A percentile compares a stretch with the other conserved stretches of the same genome.
Conservation (phyloP, 2,888 invertebrate species). For the Philereme vetulata region DNA sequence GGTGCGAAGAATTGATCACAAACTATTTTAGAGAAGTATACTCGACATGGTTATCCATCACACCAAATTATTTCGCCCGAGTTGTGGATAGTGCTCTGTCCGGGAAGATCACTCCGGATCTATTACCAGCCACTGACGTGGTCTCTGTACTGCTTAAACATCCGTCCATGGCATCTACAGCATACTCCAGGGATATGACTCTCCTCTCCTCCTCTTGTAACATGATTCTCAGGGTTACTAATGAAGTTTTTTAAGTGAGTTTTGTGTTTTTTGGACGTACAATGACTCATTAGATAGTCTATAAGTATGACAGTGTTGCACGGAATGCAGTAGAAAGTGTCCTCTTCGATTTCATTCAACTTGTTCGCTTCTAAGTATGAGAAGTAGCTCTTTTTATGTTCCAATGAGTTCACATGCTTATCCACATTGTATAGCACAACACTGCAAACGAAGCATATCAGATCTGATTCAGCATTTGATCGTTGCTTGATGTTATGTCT, state of each 20-base stretch:
- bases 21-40: too few relatives aligned
- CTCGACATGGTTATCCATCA: too few relatives aligned
- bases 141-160: too few relatives aligned
- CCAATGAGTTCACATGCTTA: conserved; percentile 23
- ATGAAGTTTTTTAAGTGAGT: conserved; percentile 9
- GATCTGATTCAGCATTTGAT: conserved; percentile 9
- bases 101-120: too few relatives aligned
- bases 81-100: too few relatives aligned
- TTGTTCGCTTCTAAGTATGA: conserved; percentile 29
- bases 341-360: conserved; percentile 30
- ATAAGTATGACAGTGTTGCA: conserved; percentile 30
- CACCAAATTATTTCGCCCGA: too few relatives aligned
- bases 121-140: too few relatives aligned
- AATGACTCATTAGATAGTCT: conserved; percentile 27
- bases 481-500: not conserved
- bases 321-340: conserved; percentile 26
- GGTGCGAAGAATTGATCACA: too few relatives aligned
- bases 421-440: conserved; percentile 11
- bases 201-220: too few relatives aligned
- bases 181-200: too few relatives aligned
- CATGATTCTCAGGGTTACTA: conserved; percentile 2
- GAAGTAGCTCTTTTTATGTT: conserved; percentile 29
- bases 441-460: conserved; percentile 33
- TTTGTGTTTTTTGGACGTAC: conserved; percentile 25
- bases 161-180: too few relatives aligned